Evolutionary conservation across 2,113 vertebrate species (phyloP).

Genomic region (Eulacestoma nigropectus): DNA sequence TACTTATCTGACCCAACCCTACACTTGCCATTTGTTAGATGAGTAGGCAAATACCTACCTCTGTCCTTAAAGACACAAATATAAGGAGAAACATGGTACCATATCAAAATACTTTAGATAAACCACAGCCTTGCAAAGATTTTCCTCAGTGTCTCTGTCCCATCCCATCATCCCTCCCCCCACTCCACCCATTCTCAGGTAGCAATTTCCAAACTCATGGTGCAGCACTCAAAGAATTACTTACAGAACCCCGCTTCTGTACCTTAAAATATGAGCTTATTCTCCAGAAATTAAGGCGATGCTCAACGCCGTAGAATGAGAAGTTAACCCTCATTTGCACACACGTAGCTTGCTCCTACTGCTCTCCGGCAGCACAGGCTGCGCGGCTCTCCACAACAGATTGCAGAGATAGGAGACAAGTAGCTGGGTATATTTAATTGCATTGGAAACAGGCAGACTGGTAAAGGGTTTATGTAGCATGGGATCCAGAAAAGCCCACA

Average conservation of each 20-base stretch:
- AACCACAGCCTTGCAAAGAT: not conserved
- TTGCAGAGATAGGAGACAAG: not conserved
- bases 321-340: not conserved
- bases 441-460: not conserved
- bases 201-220: not conserved
- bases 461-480: conserved; percentile 12
- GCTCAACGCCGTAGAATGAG: not conserved
- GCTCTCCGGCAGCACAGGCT: not conserved
- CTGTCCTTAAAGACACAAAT: not conserved
- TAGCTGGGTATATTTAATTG: conserved; percentile 14
- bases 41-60: not conserved
- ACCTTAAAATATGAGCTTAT: not conserved
- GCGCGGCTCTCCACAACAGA: not conserved
- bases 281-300: not conserved
- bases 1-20: not conserved
- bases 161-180: not conserved
- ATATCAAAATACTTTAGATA: not conserved
- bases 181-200: not conserved
- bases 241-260: not conserved
- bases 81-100: not conserved
- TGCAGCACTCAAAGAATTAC: not conserved
- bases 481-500: not conserved
- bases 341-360: not conserved
- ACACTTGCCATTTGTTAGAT: not conserved
- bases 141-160: not conserved